Conservation (phyloP, 2,113 vertebrate genomes). For the Otolemur garnettii region DNA sequence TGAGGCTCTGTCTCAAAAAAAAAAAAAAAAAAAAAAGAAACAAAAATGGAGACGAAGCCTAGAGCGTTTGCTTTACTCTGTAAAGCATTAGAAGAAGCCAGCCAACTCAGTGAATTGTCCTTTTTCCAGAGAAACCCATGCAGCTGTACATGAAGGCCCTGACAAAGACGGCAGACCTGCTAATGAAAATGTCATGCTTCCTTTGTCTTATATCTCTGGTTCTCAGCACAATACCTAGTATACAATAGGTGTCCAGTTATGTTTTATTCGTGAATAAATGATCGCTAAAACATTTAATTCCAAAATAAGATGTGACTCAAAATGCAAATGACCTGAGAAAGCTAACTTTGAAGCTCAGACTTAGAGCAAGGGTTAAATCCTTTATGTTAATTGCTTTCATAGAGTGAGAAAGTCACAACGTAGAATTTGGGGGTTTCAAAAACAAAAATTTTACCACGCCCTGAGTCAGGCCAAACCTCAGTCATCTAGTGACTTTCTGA, state of each 20-base stretch:
- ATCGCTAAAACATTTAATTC: slow-evolving; percentile 54
- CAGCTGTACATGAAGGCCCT: background rate
- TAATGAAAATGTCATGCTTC: background rate
- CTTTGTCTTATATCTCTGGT: background rate
- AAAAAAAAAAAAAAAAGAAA: no score
- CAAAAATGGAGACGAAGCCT: background rate
- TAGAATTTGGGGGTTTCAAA: slow-evolving; percentile 17
- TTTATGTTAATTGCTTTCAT: slow-evolving; percentile 27
- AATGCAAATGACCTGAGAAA: slow-evolving; percentile 43
- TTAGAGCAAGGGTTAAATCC: slow-evolving; percentile 29
- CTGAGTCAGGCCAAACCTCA: background rate
- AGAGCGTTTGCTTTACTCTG: background rate
- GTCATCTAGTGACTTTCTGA: slow-evolving; percentile 41
- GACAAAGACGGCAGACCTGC: background rate
- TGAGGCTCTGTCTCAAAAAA: no score
- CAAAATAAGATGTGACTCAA: slow-evolving; percentile 39
- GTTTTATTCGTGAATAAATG: slow-evolving; percentile 21
- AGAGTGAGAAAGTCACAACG: background rate
- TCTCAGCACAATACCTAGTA: background rate
- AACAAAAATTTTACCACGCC: background rate
- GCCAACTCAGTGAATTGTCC: background rate
- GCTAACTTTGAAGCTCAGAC: slow-evolving; percentile 34
- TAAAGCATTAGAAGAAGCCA: background rate
- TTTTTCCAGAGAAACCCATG: background rate
- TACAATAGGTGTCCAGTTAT: background rate